Conservation (phyloP, 1,140 invertebrate genomes). For the Drosophila watanabei region DNA sequence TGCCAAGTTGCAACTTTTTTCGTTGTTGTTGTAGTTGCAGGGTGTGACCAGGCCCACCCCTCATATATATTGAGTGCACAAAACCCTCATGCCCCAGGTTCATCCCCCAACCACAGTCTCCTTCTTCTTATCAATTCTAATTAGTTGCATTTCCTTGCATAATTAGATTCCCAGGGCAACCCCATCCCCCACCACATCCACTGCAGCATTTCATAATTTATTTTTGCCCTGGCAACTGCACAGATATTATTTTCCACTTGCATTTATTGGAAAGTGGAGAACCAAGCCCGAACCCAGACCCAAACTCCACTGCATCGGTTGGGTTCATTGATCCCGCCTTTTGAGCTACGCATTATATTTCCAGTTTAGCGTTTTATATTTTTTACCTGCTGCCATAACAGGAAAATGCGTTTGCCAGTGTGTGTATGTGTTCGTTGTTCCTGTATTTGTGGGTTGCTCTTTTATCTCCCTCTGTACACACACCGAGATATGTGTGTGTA, state of each 20-base stretch:
- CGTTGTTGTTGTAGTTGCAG: conserved; percentile 21
- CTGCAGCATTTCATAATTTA: conserved; percentile 51
- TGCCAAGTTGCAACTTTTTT: conserved; percentile 75
- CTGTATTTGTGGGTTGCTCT: conserved; percentile 44
- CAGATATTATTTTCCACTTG: conserved; percentile 35
- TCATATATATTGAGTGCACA: conserved; percentile 10
- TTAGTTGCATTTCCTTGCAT: conserved; percentile 79
- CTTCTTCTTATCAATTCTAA: conserved; percentile 70
- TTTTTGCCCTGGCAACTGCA: conserved; percentile 54
- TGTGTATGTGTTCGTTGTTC: conserved; percentile 18
- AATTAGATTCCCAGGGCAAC: conserved; percentile 65
- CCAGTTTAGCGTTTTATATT: conserved; percentile 79
- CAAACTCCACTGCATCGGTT: conserved; percentile 47
- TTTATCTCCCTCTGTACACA: conserved; percentile 57
- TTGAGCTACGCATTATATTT: conserved; percentile 80
- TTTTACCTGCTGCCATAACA: conserved; percentile 79
- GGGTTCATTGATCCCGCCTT: conserved; percentile 77
- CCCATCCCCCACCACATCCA: not conserved
- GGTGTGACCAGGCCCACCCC: conserved; percentile 46
- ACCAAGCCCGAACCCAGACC: conserved; percentile 47
- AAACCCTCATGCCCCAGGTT: conserved; percentile 4
- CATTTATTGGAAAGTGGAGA: conserved; percentile 62
- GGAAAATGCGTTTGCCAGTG: conserved; percentile 68
- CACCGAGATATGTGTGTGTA: conserved; percentile 23
- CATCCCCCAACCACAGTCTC: conserved; percentile 14